Conservation (phyloP, 2,888 invertebrate species). For the Stegana nigrithorax region DNA sequence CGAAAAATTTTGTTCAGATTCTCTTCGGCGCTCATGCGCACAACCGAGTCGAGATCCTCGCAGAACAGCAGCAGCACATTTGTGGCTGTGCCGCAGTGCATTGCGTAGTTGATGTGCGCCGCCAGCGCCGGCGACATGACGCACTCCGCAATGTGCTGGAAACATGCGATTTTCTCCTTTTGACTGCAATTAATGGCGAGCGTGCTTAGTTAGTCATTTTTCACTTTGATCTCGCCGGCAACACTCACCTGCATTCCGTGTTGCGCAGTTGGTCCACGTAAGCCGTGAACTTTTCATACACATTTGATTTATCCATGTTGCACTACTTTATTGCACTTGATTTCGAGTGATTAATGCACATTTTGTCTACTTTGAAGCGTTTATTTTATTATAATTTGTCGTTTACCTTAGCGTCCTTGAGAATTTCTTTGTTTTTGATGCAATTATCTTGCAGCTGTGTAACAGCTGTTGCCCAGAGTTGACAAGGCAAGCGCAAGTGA, state of each 20-base stretch:
- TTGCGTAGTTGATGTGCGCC: constrained; percentile 73
- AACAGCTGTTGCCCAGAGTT: too few relatives aligned
- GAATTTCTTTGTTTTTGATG: constrained; percentile 44
- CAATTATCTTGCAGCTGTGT: too few relatives aligned
- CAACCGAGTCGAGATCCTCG: constrained; percentile 82
- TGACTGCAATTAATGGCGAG: constrained; percentile 70
- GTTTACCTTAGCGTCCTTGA: too few relatives aligned
- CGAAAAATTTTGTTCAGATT: constrained; percentile 83
- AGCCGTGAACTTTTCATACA: constrained; percentile 61
- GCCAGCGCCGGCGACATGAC: constrained; percentile 70
- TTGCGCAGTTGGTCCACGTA: constrained; percentile 66
- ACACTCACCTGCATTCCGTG: constrained; percentile 67
- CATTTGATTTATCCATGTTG: constrained; percentile 60
- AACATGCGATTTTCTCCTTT: constrained; percentile 81
- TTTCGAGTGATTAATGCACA: constrained; percentile 19
- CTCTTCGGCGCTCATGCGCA: constrained; percentile 85
- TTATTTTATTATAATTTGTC: too few relatives aligned
- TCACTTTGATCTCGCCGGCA: constrained; percentile 13
- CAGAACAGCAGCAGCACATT: constrained; percentile 78
- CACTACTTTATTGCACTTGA: background rate
- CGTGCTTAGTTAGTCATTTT: constrained; percentile 6
- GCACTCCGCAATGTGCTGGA: constrained; percentile 79
- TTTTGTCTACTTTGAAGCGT: constrained; percentile 37
- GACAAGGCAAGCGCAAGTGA: too few relatives aligned
- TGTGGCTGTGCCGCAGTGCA: constrained; percentile 77